Percentiles rank a stretch among this genome's conserved stretches.
Evolutionary conservation across 1,140 invertebrate genomes (phyloP).

Genomic region (Temnothorax curvispinosus): DNA sequence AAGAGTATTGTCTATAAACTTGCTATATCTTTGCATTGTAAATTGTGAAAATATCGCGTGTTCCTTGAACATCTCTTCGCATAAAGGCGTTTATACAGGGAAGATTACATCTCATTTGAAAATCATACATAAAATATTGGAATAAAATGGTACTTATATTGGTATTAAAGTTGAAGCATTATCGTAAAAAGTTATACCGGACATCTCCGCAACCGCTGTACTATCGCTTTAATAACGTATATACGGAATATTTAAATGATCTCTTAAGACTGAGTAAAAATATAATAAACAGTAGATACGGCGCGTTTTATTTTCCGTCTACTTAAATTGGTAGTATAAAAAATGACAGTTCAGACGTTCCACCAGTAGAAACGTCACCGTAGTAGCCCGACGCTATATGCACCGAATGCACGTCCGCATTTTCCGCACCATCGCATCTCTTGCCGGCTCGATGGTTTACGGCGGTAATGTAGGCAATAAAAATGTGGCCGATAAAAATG

Average conservation of each 20-base stretch:
- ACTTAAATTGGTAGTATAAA: slow-evolving; percentile 1
- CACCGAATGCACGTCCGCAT: slow-evolving; percentile 35
- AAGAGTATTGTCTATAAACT: background rate
- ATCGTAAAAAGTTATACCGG: background rate
- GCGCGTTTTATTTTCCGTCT: background rate
- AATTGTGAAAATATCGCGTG: background rate
- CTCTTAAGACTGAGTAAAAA: background rate
- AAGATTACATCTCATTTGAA: background rate
- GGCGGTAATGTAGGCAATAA: slow-evolving; percentile 43
- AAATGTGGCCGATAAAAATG: slow-evolving; percentile 60
- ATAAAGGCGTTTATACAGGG: background rate
- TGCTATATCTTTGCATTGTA: background rate
- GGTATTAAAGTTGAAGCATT: background rate
- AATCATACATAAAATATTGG: background rate
- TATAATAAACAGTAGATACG: background rate
- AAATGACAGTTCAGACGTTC: background rate
- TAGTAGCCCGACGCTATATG: background rate
- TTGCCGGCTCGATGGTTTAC: slow-evolving; percentile 51
- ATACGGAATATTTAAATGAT: background rate
- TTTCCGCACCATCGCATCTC: slow-evolving; percentile 50
- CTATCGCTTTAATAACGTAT: background rate
- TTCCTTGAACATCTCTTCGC: background rate
- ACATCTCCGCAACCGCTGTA: background rate
- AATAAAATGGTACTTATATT: background rate
- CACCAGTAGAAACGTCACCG: background rate